phyloP scores from a whole-genome alignment of 2,888 invertebrate species.

The Lasioglossum lativentre region DNA sequence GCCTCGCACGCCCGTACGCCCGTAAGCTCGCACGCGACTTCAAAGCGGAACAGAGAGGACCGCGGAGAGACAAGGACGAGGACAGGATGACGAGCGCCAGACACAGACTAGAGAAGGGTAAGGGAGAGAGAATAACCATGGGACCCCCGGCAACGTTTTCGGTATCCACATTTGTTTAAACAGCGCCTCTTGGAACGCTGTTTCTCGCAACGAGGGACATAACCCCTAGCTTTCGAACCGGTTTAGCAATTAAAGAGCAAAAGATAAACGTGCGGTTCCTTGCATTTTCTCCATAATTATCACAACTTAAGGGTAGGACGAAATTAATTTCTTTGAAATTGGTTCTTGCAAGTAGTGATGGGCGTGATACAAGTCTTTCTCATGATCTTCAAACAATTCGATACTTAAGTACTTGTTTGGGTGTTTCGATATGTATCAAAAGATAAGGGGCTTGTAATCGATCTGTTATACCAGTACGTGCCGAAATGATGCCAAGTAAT shows the following conservation, averaged over 20 bases:
- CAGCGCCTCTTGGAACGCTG: background rate
- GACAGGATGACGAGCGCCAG: slow-evolving; percentile 34
- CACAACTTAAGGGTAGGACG: too few species aligned
- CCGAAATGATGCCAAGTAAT: too few species aligned
- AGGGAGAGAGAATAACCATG: slow-evolving; percentile 2
- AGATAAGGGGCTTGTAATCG: too few species aligned
- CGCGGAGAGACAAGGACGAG: slow-evolving; percentile 7
- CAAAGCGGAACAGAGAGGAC: slow-evolving; percentile 38
- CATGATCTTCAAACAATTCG: too few species aligned
- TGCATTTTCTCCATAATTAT: too few species aligned
- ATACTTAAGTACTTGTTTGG: too few species aligned
- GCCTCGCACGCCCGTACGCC: slow-evolving; percentile 32
- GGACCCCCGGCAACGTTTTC: background rate
- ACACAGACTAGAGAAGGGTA: slow-evolving; percentile 6
- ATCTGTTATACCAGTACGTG: too few species aligned
- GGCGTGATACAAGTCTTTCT: too few species aligned
- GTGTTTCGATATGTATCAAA: too few species aligned
- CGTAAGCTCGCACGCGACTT: slow-evolving; percentile 44
- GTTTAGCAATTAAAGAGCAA: background rate
- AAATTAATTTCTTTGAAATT: too few species aligned
- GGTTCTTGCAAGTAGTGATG: background rate
- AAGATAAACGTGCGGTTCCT: too few species aligned
- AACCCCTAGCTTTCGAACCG: background rate
- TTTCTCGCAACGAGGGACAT: background rate
- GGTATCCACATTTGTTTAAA: background rate